Evolutionary conservation across 2,888 invertebrate species (phyloP), one percentile per base, ranked within the genome.

Genomic region (Archips crataeganus): DNA sequence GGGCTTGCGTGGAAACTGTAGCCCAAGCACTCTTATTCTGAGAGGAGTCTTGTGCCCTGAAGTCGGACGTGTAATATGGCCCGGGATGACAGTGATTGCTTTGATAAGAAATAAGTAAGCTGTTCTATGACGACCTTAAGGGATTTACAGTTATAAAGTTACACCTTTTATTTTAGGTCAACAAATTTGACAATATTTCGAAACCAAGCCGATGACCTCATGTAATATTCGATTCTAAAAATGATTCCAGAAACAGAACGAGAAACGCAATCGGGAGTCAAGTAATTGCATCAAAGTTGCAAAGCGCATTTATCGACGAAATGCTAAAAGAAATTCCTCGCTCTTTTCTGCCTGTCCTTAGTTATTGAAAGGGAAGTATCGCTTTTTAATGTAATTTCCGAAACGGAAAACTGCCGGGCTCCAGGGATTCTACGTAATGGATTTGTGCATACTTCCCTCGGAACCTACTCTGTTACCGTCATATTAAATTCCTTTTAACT

Each of bases 351-450:
- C 13, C 81, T 81, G 84, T 85, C 84, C 84, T 84, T 82, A 87
- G 87, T 85, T 90, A 90, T 87, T 85, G 87, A 81, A 82, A 79
- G 81, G 87, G 84, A 91, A 90, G 91, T 93, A 92, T 92, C 89
- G 90, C 88, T 87, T 90, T 91, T 92, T 93, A 93, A 93, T 89
- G 89, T 91, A 91, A 93, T 93, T 92, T 93, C 92, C 92, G 89
- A 90, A 91, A 88, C 90, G 92, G 90, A 88, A 90, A 87, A 83
- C 85, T 80, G 81, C 82, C 80, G 77, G 78, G 74, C 83, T 87
- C 90, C 87, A 76, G 92, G 91, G 92, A 91, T 81, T 84, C 83
- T 79, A 79, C 87, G 91, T 92, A 92, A 92, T 92, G 93, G 92
- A 91, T 92, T 90, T 85, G 86, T 89, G 87, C 89, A 88, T 87